Conservation (phyloP, 2,888 invertebrate genomes). For the Drosophila crucigera region DNA sequence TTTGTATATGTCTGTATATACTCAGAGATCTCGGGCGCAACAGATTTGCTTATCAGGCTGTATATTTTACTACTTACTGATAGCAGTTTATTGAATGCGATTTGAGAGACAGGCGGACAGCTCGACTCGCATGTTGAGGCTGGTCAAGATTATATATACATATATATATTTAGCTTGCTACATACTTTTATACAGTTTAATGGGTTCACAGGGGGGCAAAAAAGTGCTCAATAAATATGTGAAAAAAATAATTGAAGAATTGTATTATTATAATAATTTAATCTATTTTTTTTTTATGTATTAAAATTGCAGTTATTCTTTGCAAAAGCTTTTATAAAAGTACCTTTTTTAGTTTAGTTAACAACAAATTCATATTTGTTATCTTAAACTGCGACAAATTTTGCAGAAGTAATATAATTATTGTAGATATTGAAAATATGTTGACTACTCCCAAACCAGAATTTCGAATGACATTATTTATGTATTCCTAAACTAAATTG, state of each 20-base stretch:
- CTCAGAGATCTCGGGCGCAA: background rate
- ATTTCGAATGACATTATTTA: constrained; percentile 15
- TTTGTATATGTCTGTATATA: background rate
- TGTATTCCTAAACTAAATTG: background rate
- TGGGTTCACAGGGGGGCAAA: background rate
- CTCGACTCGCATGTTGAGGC: background rate
- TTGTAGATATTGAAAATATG: background rate
- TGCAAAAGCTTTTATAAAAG: background rate
- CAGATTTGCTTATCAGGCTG: background rate
- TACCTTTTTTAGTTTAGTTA: background rate
- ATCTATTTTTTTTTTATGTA: rapidly evolving
- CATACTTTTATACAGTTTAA: background rate
- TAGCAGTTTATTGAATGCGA: background rate
- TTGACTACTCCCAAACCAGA: background rate
- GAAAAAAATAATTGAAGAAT: background rate
- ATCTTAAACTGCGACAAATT: too few relatives aligned
- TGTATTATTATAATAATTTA: background rate
- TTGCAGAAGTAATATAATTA: background rate
- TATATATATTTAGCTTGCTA: background rate
- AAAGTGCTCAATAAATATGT: background rate
- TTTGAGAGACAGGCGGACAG: background rate
- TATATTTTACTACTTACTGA: background rate
- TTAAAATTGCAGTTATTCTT: background rate
- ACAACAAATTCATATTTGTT: background rate
- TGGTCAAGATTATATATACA: background rate